Evolutionary conservation across 2,797 vertebrate species (phyloP).

Genomic region (Melanotaenia trifasciata): DNA sequence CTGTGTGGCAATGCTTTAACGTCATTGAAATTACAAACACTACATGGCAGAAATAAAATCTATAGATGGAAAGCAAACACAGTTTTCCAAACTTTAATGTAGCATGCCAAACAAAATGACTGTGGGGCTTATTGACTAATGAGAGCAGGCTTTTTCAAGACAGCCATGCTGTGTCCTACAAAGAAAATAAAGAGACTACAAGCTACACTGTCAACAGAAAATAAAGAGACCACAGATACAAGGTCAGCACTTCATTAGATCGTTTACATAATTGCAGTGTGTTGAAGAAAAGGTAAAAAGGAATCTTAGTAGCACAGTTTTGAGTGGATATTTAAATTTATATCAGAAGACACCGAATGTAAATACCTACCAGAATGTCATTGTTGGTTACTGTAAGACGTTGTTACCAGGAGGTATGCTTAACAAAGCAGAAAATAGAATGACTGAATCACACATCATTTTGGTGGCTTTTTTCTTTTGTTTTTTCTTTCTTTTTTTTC

Average conservation of each 20-base stretch:
- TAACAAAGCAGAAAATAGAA: conserved; percentile 63
- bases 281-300: conserved; percentile 24
- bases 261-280: conserved; percentile 12
- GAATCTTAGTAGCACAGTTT: conserved; percentile 41
- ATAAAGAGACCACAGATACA: not conserved
- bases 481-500: conserved; percentile 9
- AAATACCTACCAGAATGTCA: conserved; percentile 48
- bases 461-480: conserved; percentile 33
- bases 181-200: not conserved
- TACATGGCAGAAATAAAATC: conserved; percentile 19
- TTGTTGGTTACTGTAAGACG: conserved; percentile 49
- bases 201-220: not conserved
- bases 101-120: not conserved
- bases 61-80: conserved; percentile 41
- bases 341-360: conserved; percentile 42
- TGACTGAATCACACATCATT: conserved; percentile 59
- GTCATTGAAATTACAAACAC: conserved; percentile 33
- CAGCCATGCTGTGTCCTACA: conserved; percentile 1
- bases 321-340: conserved; percentile 30
- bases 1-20: conserved; percentile 27
- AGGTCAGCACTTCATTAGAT: conserved; percentile 1
- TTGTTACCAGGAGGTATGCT: conserved; percentile 45
- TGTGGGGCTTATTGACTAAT: not conserved
- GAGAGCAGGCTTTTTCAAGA: conserved; percentile 46
- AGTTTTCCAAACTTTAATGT: conserved; percentile 19